Evolutionary conservation across 2,797 vertebrate species (phyloP), one percentile per base, ranked within the genome.

Genomic region (Taeniopygia guttata): DNA sequence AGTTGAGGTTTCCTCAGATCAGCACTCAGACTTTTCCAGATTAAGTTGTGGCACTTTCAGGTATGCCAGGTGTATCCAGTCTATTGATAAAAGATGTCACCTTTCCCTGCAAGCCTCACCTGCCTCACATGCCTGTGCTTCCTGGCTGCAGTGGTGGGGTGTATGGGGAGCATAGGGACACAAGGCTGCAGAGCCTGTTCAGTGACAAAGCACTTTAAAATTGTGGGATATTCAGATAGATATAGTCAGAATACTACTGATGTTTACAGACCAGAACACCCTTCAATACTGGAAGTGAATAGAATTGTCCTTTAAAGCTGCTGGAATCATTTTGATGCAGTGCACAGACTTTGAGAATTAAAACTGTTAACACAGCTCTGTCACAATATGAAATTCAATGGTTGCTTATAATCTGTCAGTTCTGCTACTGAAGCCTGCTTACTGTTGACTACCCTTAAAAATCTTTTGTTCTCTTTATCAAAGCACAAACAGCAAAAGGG

Each of bases 401-500:
- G 83, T 38, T 90, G 58, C 73, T 78, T 66, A 55, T 88, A 81
- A 78, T 78, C 73, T 78, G 79, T 52, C 87, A 76, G 43, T 81
- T 88, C 83, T 64, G 58, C 51, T 84, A 66, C 66, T 75, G 80
- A 76, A 89, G 89, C 72, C 78, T 87, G 54, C 64, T 93, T 91
- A 77, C 60, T 93, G 75, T 85, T 5, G 0, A 78, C 83, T 62
- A 19, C 89, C 43, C 90, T 91, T 90, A 90, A 87, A 91, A 86
- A 52, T 70, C 62, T 87, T 88, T 79, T 88, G 83, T 91, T 91
- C 80, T 73, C 74, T 86, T 94, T 93, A 91, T 94, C 85, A 91
- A 94, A 96, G 76, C 68, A 80, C 23, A 80, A 56, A 56, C 60
- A 84, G 48, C 0, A 0, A 90, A 91, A 17, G 21, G 25, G 1